phyloP scores from a whole-genome alignment of 2,888 invertebrate species.

The Chrysolina americana region DNA sequence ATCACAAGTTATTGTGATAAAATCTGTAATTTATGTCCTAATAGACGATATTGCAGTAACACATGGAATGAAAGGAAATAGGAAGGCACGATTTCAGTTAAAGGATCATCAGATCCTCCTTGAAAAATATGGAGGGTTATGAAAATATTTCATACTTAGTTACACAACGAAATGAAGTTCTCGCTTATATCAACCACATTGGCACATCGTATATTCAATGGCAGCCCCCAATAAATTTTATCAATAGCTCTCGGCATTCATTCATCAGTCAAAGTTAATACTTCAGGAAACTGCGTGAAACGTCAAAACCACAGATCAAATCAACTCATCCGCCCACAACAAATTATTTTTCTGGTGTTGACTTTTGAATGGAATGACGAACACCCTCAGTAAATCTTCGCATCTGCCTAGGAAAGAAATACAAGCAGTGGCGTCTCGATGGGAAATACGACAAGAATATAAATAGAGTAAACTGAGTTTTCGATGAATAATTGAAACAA shows the following conservation, averaged over 20 bases:
- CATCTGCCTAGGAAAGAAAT: background rate
- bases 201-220: background rate
- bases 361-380: conserved; percentile 48
- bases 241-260: background rate
- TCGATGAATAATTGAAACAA: too few relatives aligned
- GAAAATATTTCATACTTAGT: conserved; percentile 10
- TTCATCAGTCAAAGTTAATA: conserved; percentile 3
- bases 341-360: conserved; percentile 44
- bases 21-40: conserved; percentile 38
- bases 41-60: conserved; percentile 33
- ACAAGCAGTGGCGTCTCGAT: background rate
- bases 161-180: background rate
- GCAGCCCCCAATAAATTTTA: background rate
- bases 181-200: too few relatives aligned
- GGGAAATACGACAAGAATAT: background rate
- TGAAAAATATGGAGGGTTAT: background rate
- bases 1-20: conserved; percentile 33
- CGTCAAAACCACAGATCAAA: conserved; percentile 23
- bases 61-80: conserved; percentile 26
- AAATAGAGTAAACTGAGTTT: too few relatives aligned
- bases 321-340: background rate
- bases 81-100: background rate
- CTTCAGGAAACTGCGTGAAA: background rate
- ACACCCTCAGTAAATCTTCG: conserved; percentile 33
- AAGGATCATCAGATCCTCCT: background rate